These are phyloP conservation scores for Mirza zaza DNA, from an alignment of 2,113 vertebrate species.

Conservation along the genomic window DNA sequence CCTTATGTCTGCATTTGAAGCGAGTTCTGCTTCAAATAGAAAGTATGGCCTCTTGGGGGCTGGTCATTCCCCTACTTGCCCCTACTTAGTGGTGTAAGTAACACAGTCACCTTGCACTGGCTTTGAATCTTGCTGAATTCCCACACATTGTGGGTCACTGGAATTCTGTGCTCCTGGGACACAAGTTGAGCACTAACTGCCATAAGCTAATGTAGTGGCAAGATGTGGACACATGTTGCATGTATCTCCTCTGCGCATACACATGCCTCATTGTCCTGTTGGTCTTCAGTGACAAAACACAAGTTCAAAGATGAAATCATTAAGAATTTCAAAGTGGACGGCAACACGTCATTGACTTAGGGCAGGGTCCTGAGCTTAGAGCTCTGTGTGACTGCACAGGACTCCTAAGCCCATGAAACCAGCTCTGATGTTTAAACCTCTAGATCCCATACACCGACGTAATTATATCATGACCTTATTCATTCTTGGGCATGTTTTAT, in stretches of 20 bases:
- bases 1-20: slow-evolving; percentile 11
- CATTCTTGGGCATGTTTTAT: not conserved
- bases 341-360: not conserved
- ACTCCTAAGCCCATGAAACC: not conserved
- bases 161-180: not conserved
- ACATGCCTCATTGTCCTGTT: not conserved
- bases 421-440: not conserved
- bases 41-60: not conserved
- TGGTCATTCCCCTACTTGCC: not conserved
- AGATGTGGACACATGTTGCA: not conserved
- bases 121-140: not conserved
- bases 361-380: not conserved
- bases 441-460: not conserved
- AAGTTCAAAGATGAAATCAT: not conserved
- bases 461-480: not conserved
- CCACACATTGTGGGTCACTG: not conserved
- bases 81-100: not conserved
- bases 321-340: not conserved
- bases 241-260: not conserved
- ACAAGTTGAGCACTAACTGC: not conserved
- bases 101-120: not conserved
- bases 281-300: not conserved
- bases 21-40: not conserved
- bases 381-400: not conserved
- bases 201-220: not conserved